These are phyloP conservation scores for Psophia crepitans DNA, from an alignment of 2,113 vertebrate genomes.

Conservation along the genomic window DNA sequence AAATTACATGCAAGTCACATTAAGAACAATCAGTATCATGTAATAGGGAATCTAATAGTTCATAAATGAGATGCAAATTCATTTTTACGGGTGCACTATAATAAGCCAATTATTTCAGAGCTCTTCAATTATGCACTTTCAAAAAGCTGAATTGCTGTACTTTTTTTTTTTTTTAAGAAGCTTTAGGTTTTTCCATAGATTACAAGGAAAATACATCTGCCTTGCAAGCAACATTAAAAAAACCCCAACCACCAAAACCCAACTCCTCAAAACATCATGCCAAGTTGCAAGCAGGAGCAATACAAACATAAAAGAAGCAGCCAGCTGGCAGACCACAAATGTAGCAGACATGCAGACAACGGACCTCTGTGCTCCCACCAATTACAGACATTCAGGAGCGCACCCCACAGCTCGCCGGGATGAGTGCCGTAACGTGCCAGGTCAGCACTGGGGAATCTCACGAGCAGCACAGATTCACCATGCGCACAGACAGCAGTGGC, in stretches of 20 bases:
- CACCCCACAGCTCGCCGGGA: not conserved
- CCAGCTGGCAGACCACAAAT: slow-evolving; percentile 43
- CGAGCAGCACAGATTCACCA: not conserved
- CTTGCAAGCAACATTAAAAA: not conserved
- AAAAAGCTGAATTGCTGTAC: slow-evolving; percentile 63
- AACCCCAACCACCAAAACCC: not conserved
- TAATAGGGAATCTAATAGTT: slow-evolving; percentile 70
- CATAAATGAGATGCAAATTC: slow-evolving; percentile 78
- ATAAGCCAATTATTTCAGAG: slow-evolving; percentile 78
- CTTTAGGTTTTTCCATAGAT: slow-evolving; percentile 51
- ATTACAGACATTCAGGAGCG: not conserved
- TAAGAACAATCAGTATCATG: slow-evolving; percentile 70
- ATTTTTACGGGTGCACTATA: slow-evolving; percentile 71
- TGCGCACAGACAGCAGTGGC: not conserved
- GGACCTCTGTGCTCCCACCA: slow-evolving; percentile 5
- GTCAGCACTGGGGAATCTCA: not conserved
- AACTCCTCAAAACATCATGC: not conserved
- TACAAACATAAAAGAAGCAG: not conserved
- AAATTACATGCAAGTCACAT: slow-evolving; percentile 72
- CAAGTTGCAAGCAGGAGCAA: not conserved
- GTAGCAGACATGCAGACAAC: not conserved
- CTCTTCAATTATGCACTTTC: slow-evolving; percentile 69
- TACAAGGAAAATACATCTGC: slow-evolving; percentile 7
- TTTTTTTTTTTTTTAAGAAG: not conserved
- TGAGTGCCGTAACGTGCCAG: not conserved